Percentiles rank a stretch among this genome's conserved stretches.
Conservation (phyloP, 2,113 vertebrate species). For the human (Homo sapiens) region GRCh38 chr1:219924501-219925000, state of each 20-base stretch:
- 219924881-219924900: neutral
- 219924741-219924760: neutral
- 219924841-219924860: neutral
- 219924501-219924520: neutral
- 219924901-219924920: neutral
- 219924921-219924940: neutral
- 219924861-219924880: neutral
- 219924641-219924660: neutral
- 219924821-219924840: no score
- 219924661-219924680: neutral
- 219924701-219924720: neutral
- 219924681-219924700: neutral
- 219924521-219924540: neutral
- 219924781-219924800: neutral
- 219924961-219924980: neutral
- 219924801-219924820: neutral
- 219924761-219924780: neutral
- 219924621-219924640: neutral
- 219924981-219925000: neutral
- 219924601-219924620: neutral
- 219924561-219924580: neutral
- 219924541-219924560: neutral
- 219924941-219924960: neutral
- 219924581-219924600: no score
- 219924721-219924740: neutral